These are phyloP conservation scores for Alviniconcha marisindica DNA, from an alignment of 1,140 invertebrate species.

Conservation along the genomic window DNA sequence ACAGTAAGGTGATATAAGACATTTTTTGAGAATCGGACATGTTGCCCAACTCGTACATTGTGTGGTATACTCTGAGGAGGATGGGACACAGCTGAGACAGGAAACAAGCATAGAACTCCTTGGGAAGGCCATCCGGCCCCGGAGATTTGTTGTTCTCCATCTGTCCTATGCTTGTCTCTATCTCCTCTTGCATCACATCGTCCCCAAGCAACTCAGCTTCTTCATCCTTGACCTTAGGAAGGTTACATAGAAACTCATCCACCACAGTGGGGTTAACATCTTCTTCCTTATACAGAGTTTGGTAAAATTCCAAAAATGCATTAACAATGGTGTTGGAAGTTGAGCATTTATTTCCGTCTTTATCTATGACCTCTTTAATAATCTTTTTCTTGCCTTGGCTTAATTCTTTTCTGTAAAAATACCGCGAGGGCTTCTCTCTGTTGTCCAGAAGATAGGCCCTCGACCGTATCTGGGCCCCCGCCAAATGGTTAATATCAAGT, in stretches of 20 bases:
- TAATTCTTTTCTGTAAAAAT: constrained; percentile 43
- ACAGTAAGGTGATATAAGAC: constrained; percentile 45
- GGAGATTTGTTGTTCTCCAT: constrained; percentile 48
- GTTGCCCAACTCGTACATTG: constrained; percentile 14
- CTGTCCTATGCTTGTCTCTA: constrained; percentile 13
- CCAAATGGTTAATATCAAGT: constrained; percentile 36
- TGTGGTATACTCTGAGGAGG: constrained; percentile 19
- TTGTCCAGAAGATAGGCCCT: constrained; percentile 43
- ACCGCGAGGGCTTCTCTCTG: constrained; percentile 49
- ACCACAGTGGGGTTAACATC: constrained; percentile 24
- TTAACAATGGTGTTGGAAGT: constrained; percentile 34
- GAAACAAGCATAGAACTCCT: constrained; percentile 50
- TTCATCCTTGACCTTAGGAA: constrained; percentile 25
- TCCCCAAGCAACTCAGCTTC: constrained; percentile 4
- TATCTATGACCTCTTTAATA: constrained; percentile 33
- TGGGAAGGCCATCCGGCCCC: constrained; percentile 46
- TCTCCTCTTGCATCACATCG: constrained; percentile 37
- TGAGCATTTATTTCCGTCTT: constrained; percentile 26
- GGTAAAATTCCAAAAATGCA: constrained; percentile 40
- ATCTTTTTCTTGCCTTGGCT: constrained; percentile 40
- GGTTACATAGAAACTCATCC: constrained; percentile 17
- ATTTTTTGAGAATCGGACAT: constrained; percentile 40
- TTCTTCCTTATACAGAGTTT: constrained; percentile 9
- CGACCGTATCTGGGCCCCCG: constrained; percentile 42
- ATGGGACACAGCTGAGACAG: constrained; percentile 28